Evolutionary conservation across 2,113 vertebrate species (phyloP).

Genomic region (Jaculus jaculus): DNA sequence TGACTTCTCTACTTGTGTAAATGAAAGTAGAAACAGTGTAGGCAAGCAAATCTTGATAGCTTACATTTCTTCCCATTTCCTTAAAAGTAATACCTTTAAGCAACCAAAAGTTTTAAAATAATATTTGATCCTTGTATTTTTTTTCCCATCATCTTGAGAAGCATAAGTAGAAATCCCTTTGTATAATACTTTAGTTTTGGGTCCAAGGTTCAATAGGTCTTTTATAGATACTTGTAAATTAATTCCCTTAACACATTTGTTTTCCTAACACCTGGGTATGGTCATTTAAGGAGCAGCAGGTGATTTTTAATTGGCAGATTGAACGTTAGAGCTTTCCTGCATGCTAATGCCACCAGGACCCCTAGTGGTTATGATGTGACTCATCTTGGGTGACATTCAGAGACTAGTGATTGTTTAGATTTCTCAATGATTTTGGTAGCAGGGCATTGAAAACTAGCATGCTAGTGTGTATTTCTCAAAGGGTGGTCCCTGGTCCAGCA

Average conservation of each 20-base stretch:
- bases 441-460: background rate
- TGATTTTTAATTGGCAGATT: background rate
- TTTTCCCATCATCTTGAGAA: background rate
- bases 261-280: background rate
- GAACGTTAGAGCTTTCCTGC: background rate
- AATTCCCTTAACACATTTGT: background rate
- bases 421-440: background rate
- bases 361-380: background rate
- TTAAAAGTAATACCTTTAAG: background rate
- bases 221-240: slow-evolving; percentile 14
- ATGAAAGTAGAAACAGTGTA: background rate
- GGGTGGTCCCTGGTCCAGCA: background rate
- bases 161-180: background rate
- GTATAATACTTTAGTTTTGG: background rate
- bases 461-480: background rate
- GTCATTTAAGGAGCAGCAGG: background rate
- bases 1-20: background rate
- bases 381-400: background rate
- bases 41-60: background rate
- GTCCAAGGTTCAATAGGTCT: background rate
- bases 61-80: background rate
- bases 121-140: background rate
- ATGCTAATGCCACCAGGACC: rapidly evolving
- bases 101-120: background rate
- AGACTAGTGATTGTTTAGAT: background rate